Base-by-base conservation (phyloP, 2,113 vertebrate species). In the Gobio gobio region DNA sequence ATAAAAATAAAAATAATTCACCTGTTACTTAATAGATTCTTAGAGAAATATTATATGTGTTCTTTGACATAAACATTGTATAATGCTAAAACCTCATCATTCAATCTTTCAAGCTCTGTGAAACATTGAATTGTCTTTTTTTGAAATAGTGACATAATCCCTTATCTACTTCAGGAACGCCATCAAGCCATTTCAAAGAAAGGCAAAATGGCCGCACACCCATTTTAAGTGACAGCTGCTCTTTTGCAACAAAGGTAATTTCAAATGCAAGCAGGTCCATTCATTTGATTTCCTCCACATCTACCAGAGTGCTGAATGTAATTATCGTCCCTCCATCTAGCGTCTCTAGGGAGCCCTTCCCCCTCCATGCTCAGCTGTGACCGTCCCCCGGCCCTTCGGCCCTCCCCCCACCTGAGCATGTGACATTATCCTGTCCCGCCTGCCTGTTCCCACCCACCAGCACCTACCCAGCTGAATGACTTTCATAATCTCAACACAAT, bases 211-310 rank as follows among this genome's bases (percentile, higher is more conserved):
- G 63, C 84, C 4, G 59, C 70, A 76, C 76, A 75, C 40, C 85
- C 84, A 45, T 83, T 88, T 78, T 83, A 82, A 86, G 82, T 84
- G 89, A 87, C 91, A 91, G 91, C 90, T 91, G 88, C 66, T 70
- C 83, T 87, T 83, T 8, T 86, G 80, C 68, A 45, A 86, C 86
- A 86, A 87, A 90, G 66, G 84, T 91, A 54, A 89, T 92, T 87
- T 90, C 76, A 51, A 85, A 91, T 90, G 90, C 86, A 83, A 47
- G 85, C 84, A n/a, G 63, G 58, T 45, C 78, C 74, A 79, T 86
- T 90, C 80, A 87, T 90, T 90, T 79, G 78, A 88, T 91, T 89
- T 78, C 12, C 79, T 88, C 77, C 58, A 76, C 88, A 86, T 43
- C n/a, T 63, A 82, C 85, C 88, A 75, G 87, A 90, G 88, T 86